phyloP scores from a whole-genome alignment of 2,113 vertebrate genomes.

The Chaenogobius annularis region DNA sequence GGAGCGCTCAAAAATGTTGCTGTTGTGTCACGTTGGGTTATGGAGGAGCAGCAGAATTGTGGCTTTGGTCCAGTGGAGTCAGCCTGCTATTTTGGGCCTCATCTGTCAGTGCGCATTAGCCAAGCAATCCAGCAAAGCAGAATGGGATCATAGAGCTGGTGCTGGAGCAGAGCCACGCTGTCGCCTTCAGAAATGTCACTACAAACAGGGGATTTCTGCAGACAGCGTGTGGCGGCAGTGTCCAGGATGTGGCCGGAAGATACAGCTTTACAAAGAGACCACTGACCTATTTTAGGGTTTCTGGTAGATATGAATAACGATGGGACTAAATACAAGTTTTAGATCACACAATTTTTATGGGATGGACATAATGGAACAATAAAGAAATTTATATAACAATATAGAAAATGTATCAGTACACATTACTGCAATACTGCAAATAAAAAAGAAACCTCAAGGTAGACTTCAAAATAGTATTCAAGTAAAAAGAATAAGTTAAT shows the following conservation, averaged over 20 bases:
- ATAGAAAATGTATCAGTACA: background rate
- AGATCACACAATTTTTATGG: slow-evolving; percentile 4
- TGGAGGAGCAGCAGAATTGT: slow-evolving; percentile 38
- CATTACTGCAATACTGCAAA: too few species aligned
- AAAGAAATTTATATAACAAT: too few species aligned
- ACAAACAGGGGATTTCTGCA: slow-evolving; percentile 73
- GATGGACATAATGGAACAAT: slow-evolving; percentile 42
- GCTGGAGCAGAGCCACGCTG: slow-evolving; percentile 67
- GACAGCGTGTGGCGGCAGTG: slow-evolving; percentile 73
- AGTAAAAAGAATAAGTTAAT: too few species aligned
- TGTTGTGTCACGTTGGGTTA: slow-evolving; percentile 39
- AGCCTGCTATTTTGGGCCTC: slow-evolving; percentile 71
- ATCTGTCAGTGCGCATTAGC: slow-evolving; percentile 80
- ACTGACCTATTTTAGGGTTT: slow-evolving; percentile 75
- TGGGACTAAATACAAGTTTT: slow-evolving; percentile 31
- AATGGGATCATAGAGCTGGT: slow-evolving; percentile 79
- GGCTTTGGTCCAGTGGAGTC: slow-evolving; percentile 59
- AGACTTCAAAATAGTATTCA: too few species aligned
- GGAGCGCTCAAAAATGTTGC: slow-evolving; percentile 20
- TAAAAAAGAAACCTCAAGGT: too few species aligned
- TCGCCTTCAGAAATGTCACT: slow-evolving; percentile 74
- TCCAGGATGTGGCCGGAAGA: slow-evolving; percentile 73
- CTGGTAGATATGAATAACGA: slow-evolving; percentile 76
- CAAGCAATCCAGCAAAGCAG: slow-evolving; percentile 77
- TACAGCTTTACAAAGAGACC: slow-evolving; percentile 57